phyloP scores from a whole-genome alignment of 1,140 invertebrate genomes.

The Anastrepha ludens region DNA sequence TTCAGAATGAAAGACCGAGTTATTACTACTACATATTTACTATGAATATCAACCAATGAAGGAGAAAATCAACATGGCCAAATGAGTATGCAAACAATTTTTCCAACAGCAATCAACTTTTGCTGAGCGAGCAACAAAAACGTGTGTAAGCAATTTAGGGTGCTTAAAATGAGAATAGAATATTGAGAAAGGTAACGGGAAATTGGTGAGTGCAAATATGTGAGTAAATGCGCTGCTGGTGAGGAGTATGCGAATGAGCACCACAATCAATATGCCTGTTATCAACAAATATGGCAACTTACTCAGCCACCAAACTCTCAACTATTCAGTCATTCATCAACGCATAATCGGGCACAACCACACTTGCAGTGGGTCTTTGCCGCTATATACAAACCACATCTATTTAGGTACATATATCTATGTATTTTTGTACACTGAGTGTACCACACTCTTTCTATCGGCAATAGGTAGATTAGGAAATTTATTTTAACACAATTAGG shows the following conservation, averaged over 20 bases:
- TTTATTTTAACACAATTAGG: no score
- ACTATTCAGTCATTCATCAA: no score
- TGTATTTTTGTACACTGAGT: no score
- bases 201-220: background rate
- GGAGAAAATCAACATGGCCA: background rate
- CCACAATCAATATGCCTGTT: no score
- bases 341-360: no score
- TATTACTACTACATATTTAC: background rate
- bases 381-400: no score
- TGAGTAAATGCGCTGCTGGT: background rate
- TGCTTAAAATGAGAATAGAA: background rate
- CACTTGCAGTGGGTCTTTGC: no score
- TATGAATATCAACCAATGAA: constrained; percentile 14
- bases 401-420: no score
- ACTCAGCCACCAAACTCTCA: no score
- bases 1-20: constrained; percentile 40
- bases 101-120: background rate
- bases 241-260: background rate
- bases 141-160: background rate
- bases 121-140: background rate
- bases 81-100: background rate
- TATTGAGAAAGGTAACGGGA: constrained; percentile 31
- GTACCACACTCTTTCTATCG: no score
- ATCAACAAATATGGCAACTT: no score
- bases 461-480: no score